A percentile compares a stretch with the other conserved stretches of the same genome.
phyloP scores from a whole-genome alignment of 2,888 invertebrate genomes.

The Acleris emargana region DNA sequence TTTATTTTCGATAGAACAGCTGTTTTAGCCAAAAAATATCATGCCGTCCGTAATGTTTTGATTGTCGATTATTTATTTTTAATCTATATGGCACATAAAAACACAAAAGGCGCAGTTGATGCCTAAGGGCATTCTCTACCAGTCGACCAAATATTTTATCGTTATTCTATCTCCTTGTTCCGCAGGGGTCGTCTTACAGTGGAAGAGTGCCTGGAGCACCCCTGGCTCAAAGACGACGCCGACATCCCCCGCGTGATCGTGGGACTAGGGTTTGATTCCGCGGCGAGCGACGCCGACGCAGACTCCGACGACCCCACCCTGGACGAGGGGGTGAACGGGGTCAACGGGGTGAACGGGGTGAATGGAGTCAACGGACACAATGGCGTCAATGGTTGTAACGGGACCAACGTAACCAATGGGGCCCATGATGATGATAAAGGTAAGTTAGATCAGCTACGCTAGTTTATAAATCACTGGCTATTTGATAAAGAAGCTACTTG shows the following conservation, averaged over 20 bases:
- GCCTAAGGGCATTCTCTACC: no score
- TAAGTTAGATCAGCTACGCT: conserved; percentile 39
- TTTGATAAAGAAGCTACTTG: no score
- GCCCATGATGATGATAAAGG: conserved; percentile 68
- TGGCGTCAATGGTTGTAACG: conserved; percentile 47
- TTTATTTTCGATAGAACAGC: no score
- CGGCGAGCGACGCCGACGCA: conserved; percentile 61
- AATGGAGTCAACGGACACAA: conserved; percentile 44
- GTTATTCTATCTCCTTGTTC: not conserved
- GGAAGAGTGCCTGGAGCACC: conserved; percentile 94
- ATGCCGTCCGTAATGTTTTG: no score
- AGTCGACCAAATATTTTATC: no score
- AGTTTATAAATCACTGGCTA: no score
- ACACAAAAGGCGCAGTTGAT: no score
- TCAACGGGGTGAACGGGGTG: conserved; percentile 31
- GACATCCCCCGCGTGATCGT: conserved; percentile 80
- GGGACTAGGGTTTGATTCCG: conserved; percentile 66
- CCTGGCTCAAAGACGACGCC: conserved; percentile 90
- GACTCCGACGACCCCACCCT: conserved; percentile 36
- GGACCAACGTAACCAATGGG: conserved; percentile 53
- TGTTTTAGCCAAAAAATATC: no score
- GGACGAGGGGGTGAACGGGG: conserved; percentile 31
- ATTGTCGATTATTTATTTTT: no score
- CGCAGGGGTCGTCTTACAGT: conserved; percentile 93
- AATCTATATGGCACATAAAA: no score